Percentiles rank a stretch among this genome's conserved stretches.
These are phyloP conservation scores for Phorcus lineatus DNA, from an alignment of 2,888 invertebrate genomes.

Conservation along the genomic window DNA sequence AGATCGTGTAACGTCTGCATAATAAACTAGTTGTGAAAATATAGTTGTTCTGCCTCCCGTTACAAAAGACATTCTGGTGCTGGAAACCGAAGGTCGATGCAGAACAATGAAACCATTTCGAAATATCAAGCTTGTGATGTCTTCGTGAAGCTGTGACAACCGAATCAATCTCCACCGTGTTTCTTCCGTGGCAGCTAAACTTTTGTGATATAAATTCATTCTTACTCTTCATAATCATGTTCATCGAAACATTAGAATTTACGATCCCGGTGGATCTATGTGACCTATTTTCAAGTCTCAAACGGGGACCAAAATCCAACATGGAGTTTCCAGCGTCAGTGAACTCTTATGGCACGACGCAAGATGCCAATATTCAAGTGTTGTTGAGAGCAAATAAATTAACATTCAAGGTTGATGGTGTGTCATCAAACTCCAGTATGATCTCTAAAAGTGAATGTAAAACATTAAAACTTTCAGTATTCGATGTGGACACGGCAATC, in stretches of 20 bases:
- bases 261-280: constrained; percentile 16
- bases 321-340: constrained; percentile 9
- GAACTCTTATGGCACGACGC: constrained; percentile 5
- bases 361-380: constrained; percentile 10
- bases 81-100: too few species aligned
- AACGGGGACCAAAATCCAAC: constrained; percentile 6
- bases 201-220: too few species aligned
- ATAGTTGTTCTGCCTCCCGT: too few species aligned
- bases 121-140: too few species aligned
- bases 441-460: constrained; percentile 16
- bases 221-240: not conserved
- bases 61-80: too few species aligned
- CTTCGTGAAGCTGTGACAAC: too few species aligned
- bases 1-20: too few species aligned
- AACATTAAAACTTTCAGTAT: constrained; percentile 17
- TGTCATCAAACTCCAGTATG: not conserved
- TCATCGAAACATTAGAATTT: constrained; percentile 14
- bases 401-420: constrained; percentile 12
- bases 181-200: too few species aligned
- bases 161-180: too few species aligned
- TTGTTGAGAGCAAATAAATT: constrained; percentile 1
- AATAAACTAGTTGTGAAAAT: too few species aligned
- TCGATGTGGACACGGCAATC: not conserved
- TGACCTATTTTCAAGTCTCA: not conserved
- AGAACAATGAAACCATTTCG: too few species aligned